Percentiles rank a stretch among this genome's conserved stretches.
Conservation (phyloP, 2,888 invertebrate species). For the Perithous albicinctus region DNA sequence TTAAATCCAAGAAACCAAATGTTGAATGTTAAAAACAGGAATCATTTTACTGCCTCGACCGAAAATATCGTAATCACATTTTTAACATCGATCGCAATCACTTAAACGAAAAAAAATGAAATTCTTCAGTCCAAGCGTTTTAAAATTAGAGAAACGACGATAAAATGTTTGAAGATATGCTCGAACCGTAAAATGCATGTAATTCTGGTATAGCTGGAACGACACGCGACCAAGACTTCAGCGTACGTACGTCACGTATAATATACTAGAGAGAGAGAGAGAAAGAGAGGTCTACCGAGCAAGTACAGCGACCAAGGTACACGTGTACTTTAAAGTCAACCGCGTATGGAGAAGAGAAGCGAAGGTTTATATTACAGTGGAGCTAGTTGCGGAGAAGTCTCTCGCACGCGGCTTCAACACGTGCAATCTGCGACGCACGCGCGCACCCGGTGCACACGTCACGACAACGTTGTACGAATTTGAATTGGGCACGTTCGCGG, state of each 20-base stretch:
- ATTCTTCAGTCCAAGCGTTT: too few species aligned
- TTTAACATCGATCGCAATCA: too few species aligned
- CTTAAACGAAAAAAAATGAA: too few species aligned
- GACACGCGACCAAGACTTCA: slow-evolving; percentile 38
- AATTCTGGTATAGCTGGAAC: slow-evolving; percentile 33
- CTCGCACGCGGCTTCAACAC: slow-evolving; percentile 59
- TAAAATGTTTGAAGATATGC: not conserved
- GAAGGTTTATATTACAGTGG: not conserved
- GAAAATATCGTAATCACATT: too few species aligned
- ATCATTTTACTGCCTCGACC: too few species aligned
- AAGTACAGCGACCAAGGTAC: slow-evolving; percentile 39
- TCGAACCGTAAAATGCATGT: not conserved
- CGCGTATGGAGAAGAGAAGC: slow-evolving; percentile 22
- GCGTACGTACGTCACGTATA: slow-evolving; percentile 33
- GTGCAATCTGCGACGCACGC: slow-evolving; percentile 13
- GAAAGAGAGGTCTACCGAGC: not conserved
- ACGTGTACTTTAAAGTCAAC: slow-evolving; percentile 49
- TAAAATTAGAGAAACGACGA: not conserved
- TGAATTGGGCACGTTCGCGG: slow-evolving; percentile 72
- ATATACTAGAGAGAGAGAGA: not conserved
- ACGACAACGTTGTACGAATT: slow-evolving; percentile 64
- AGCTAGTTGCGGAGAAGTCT: slow-evolving; percentile 37
- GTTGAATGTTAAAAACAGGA: too few species aligned
- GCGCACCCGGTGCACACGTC: slow-evolving; percentile 22
- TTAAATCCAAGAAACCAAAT: too few species aligned